Evolutionary conservation across 2,113 vertebrate genomes (phyloP), one percentile per base, ranked within the genome.

Genomic region (Pterocles orientalis): DNA sequence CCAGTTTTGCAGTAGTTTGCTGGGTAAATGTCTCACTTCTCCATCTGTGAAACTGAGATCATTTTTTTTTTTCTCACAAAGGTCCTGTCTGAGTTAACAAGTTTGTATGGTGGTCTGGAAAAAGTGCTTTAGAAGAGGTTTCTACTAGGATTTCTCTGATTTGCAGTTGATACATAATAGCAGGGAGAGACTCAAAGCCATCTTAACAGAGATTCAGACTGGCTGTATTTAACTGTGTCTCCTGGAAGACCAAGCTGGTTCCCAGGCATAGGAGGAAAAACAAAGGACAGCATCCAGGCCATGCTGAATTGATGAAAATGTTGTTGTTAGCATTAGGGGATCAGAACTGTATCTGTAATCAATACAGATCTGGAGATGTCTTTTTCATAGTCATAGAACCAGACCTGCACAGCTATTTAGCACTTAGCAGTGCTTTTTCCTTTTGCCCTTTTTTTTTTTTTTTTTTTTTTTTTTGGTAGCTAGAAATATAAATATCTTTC

Each of bases 21-120:
- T 92, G 75, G 54, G 36, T 86, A 78, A 86, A 58, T 75, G 61
- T 41, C 54, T 93, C 56, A 9, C 7, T 84, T 95, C 57, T 87
- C 58, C 45, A 9, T 79, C 75, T 86, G 28, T 83, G 68, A 91
- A 91, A 92, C n/a, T 28, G 39, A 70, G 54, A 76, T 72, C 43
- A 81, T 71, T 77, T 33, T 51, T 60, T 68, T 66, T 87, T 78
- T 65, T 51, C 62, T 93, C 25, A 50, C 31, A 53, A 12, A 83
- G 14, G 17, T 56, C 61, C 47, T 86, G 15, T 83, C 41, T 34
- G 71, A 80, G 29, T 83, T 88, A 58, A 45, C 10, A 73, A 51
- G 33, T 96, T 70, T 50, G 4, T 57, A 14, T 54, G 60, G n/a
- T 82, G 28, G 19, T 60, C 62, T 94, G 70, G 47, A 91, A 92